A percentile compares a stretch with the other conserved stretches of the same genome.
Conservation (phyloP, 2,797 vertebrate species). For the Urosaurus nigricauda region DNA sequence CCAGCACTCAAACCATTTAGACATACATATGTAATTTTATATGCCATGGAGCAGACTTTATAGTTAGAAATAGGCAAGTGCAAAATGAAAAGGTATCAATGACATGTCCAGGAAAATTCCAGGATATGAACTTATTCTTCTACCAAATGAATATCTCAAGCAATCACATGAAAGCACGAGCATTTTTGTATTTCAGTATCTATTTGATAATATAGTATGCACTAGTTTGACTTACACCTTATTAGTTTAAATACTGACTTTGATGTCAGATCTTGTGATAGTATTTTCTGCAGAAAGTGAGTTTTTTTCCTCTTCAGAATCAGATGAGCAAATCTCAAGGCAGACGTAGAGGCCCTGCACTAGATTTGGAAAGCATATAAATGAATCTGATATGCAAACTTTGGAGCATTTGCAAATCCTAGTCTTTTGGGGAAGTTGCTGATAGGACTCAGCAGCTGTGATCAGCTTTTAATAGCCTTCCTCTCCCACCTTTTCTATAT, state of each 20-base stretch:
- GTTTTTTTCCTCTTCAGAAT: slow-evolving; percentile 68
- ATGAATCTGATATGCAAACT: slow-evolving; percentile 73
- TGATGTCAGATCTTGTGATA: slow-evolving; percentile 60
- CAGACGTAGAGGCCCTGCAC: slow-evolving; percentile 72
- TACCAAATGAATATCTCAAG: neutral
- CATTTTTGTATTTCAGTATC: neutral
- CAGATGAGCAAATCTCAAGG: slow-evolving; percentile 75
- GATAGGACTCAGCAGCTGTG: slow-evolving; percentile 60
- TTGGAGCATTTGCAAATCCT: slow-evolving; percentile 69
- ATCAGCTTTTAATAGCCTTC: slow-evolving; percentile 64
- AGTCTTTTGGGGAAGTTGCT: slow-evolving; percentile 71
- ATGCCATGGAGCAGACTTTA: no score
- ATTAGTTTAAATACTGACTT: slow-evolving; percentile 66
- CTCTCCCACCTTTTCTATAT: slow-evolving; percentile 70
- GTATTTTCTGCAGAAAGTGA: slow-evolving; percentile 71
- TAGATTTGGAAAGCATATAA: slow-evolving; percentile 71
- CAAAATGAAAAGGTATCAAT: no score
- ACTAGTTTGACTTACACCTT: slow-evolving; percentile 72
- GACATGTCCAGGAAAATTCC: no score
- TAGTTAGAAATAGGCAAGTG: no score
- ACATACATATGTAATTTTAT: no score
- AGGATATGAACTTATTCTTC: no score
- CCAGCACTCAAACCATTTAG: no score
- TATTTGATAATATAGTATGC: slow-evolving; percentile 75
- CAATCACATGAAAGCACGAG: neutral